Conservation (phyloP, 2,888 invertebrate species). For the Drosophila mercatorum region DNA sequence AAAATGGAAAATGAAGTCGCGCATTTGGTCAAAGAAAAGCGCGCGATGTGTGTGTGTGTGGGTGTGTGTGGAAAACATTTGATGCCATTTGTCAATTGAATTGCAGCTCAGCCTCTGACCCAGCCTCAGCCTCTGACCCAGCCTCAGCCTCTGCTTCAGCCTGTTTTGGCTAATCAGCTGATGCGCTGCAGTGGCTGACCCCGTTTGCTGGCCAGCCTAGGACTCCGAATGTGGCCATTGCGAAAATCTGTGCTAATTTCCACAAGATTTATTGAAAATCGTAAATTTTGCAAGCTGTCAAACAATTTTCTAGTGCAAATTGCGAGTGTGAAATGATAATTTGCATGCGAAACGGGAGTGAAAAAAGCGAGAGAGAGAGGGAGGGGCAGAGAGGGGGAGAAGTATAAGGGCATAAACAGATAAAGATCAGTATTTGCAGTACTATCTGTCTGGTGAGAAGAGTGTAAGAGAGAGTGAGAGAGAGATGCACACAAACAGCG, state of each 20-base stretch:
- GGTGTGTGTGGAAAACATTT: constrained; percentile 29
- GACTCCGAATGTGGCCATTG: background rate
- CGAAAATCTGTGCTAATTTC: constrained; percentile 27
- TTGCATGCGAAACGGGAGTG: constrained; percentile 7
- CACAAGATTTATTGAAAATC: constrained; percentile 39
- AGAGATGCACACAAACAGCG: background rate
- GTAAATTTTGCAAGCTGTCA: constrained; percentile 48
- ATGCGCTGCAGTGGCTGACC: constrained; percentile 44
- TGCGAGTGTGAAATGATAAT: constrained; percentile 14
- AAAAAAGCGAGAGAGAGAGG: background rate
- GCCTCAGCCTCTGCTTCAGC: background rate
- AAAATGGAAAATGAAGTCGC: constrained; percentile 27
- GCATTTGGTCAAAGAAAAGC: constrained; percentile 38
- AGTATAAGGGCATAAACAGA: background rate
- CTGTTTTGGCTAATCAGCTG: constrained; percentile 37
- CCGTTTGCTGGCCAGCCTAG: constrained; percentile 30
- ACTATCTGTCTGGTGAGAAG: background rate
- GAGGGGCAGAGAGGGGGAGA: background rate
- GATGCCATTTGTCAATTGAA: constrained; percentile 53
- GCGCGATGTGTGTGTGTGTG: constrained; percentile 18
- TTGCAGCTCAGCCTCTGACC: constrained; percentile 6
- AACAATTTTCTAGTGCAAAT: constrained; percentile 56
- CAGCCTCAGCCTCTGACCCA: constrained; percentile 27
- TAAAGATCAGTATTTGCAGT: background rate
- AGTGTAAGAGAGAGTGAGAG: background rate